Evolutionary conservation across 2,113 vertebrate species (phyloP).

Genomic region (Coturnix japonica): DNA sequence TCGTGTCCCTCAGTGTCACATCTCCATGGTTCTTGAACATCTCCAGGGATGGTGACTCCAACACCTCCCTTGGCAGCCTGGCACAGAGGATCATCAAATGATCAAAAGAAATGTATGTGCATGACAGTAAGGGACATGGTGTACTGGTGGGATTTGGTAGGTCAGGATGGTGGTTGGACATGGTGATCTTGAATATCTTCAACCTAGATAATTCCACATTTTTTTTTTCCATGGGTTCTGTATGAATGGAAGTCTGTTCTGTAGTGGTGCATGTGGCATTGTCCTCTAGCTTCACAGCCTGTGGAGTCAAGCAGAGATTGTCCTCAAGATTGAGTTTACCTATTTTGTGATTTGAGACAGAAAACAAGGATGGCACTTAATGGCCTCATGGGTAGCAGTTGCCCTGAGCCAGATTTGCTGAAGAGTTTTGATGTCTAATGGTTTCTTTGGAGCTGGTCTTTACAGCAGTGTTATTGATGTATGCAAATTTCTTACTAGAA

Average conservation of each 20-base stretch:
- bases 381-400: neutral
- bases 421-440: neutral
- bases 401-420: neutral
- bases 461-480: neutral
- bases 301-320: neutral
- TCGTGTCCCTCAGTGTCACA: too few relatives aligned
- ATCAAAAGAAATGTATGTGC: neutral
- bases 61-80: too few relatives aligned
- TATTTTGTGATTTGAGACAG: neutral
- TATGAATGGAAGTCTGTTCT: neutral
- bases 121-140: neutral
- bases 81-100: too few relatives aligned
- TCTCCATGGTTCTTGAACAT: too few relatives aligned
- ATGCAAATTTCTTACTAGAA: neutral
- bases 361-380: neutral
- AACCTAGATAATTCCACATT: neutral
- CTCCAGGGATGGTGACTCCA: too few relatives aligned
- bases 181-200: neutral
- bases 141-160: neutral
- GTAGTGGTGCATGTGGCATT: too few relatives aligned
- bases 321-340: fast-evolving
- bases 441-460: neutral
- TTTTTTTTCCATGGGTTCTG: neutral
- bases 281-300: neutral
- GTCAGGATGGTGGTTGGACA: neutral